These are phyloP conservation scores for Masnerella sp. DNA, from an alignment of 2,888 invertebrate genomes.

Conservation along the genomic window DNA sequence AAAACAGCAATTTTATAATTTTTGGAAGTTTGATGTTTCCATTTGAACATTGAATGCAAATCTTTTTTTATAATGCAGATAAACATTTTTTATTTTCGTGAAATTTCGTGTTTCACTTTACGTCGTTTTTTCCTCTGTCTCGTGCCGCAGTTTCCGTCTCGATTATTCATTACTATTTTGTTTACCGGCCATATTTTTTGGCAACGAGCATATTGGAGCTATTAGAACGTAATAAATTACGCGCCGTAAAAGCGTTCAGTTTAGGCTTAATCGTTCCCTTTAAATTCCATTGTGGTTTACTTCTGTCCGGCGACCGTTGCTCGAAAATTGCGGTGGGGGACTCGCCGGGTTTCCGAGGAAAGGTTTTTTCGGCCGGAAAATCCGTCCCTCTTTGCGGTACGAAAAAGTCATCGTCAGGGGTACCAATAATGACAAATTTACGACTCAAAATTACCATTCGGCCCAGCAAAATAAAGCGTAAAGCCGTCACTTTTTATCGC, in stretches of 20 bases:
- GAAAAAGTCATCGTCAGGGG: not conserved
- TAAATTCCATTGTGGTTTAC: slow-evolving; percentile 36
- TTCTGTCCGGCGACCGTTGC: slow-evolving; percentile 21
- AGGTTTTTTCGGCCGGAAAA: slow-evolving; percentile 14
- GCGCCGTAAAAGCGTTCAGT: slow-evolving; percentile 22
- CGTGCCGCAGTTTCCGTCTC: too few relatives aligned
- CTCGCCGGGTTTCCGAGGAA: slow-evolving; percentile 10
- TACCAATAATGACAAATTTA: slow-evolving; percentile 23
- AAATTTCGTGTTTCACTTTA: too few relatives aligned
- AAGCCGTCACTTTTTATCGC: slow-evolving; percentile 32
- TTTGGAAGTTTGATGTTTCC: too few relatives aligned
- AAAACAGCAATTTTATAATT: too few relatives aligned
- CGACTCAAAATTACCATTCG: slow-evolving; percentile 19
- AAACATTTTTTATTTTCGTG: too few relatives aligned
- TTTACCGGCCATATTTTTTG: too few relatives aligned
- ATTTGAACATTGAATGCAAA: too few relatives aligned
- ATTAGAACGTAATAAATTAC: slow-evolving; percentile 20
- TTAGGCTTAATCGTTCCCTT: slow-evolving; percentile 18
- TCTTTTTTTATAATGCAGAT: too few relatives aligned
- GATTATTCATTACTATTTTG: too few relatives aligned
- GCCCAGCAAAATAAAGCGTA: slow-evolving; percentile 19
- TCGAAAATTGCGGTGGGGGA: too few relatives aligned
- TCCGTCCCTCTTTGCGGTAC: not conserved
- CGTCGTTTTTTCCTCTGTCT: too few relatives aligned
- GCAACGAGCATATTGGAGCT: too few relatives aligned